Evolutionary conservation across 2,797 vertebrate species (phyloP), one percentile per base, ranked within the genome.

Genomic region (Enteromius fasciolatus): DNA sequence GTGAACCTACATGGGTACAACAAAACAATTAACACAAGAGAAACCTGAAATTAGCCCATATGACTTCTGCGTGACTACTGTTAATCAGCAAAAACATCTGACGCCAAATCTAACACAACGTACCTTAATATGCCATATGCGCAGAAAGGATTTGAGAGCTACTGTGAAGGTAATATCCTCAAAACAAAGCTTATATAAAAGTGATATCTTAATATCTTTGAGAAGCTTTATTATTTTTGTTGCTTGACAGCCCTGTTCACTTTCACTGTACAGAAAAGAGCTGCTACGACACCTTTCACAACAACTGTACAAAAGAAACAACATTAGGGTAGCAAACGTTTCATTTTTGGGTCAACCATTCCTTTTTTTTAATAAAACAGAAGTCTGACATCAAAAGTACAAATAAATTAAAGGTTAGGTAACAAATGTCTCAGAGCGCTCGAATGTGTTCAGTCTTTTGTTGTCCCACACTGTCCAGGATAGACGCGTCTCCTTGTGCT

Each of bases 331-430:
- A 25, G 48, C 17, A 66, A 9, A 75, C 39, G 39, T 59, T 54
- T 46, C 2, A 33, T 61, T 80, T 81, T 81, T 20, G 54, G 57
- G 31, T 41, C 11, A 57, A 76, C 18, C 33, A 33, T 82, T 76
- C 50, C 4, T 75, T 41, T 41, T 41, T 68, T 33, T 68, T 33
- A 76, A 68, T 67, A 41, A 57, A 75, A 68, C 48, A 76, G 54
- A 67, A 7, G 68, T 23, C 36, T 59, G 84, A 85, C 84, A 83
- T 82, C 64, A 76, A 41, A 83, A 64, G 50, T 79, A 75, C 69
- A 75, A 85, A 85, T 59, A 85, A 82, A 41, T 76, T 68, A 68
- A 79, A 57, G 31, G 31, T 81, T 41, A 69, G 28, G 46, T 41
- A 80, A 73, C 11, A 77, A 69, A 85, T 59, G 76, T 82, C 54